Evolutionary conservation across 2,888 invertebrate species (phyloP), one percentile per base, ranked within the genome.

Genomic region (Pammene fasciana): DNA sequence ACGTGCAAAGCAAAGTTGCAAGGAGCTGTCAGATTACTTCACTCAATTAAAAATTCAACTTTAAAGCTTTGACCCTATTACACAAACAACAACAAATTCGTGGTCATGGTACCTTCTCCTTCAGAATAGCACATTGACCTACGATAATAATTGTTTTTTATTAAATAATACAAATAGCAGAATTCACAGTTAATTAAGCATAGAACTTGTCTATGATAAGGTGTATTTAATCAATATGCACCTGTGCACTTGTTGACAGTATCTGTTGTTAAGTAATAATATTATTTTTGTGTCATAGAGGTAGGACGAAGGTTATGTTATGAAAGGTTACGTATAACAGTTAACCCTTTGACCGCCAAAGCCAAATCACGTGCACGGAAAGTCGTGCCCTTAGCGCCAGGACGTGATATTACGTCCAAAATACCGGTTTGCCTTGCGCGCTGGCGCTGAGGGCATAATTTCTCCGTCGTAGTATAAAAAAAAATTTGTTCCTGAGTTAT

Each of bases 191-290:
- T 52, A 50, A 52, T 18, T 41, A 26, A 62, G 18, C 18, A 52
- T 41, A 41, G 50, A 50, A 48, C 13, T 50, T 38, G 38, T 50
- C 61, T 61, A 50, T 48, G 38, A 62, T 62, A 62, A 62, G 16
- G n/a, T 4, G 4, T 8, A 48, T 60, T 26, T 34, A 46, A 60
- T 34, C 14, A 46, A 16, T 26, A 16, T 26, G 11, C 2, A 45
- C 14, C 46, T 61, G 38, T 38, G 16, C 16, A 34, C 16, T 50
- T 61, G 50, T 61, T 50, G 41, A 62, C 26, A 48, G 0, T 14
- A 10, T 11, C 11, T 3, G 16, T 41, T 18, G 13, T 13, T 57
- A 56, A 38, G 38, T 7, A 41, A 16, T 1, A 11, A 11, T 43
- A 5, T 43, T 43, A 11, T 11, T 43, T 11, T 6, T 4, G 5